Conservation (phyloP, 2,797 vertebrate genomes). For the Sebastes taczanowskii region DNA sequence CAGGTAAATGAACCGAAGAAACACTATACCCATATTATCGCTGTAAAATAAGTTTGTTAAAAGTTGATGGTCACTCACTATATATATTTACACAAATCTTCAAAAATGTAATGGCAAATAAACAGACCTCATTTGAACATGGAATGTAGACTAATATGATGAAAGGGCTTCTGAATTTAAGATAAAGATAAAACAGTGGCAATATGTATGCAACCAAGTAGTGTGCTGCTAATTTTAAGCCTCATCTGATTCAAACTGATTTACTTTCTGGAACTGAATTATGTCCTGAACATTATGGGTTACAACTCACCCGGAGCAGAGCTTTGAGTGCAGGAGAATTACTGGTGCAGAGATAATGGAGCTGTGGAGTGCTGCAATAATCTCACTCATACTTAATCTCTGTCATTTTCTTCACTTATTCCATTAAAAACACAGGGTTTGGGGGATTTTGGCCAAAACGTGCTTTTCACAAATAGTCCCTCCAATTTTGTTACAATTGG, state of each 20-base stretch:
- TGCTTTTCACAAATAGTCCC: neutral
- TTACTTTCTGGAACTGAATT: neutral
- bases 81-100: neutral
- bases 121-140: neutral
- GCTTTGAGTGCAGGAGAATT: neutral
- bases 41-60: neutral
- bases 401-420: neutral
- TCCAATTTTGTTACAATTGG: neutral
- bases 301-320: neutral
- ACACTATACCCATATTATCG: neutral
- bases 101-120: neutral
- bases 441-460: neutral
- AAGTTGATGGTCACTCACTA: neutral
- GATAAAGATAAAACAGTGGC: neutral
- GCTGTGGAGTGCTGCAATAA: neutral
- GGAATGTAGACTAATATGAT: neutral
- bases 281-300: neutral
- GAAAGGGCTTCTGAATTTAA: neutral
- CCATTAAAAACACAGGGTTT: neutral
- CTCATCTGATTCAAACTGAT: neutral
- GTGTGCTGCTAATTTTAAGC: neutral
- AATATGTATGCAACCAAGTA: neutral
- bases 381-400: neutral
- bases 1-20: neutral
- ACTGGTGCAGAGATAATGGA: slow-evolving; percentile 20